phyloP scores from a whole-genome alignment of 2,888 invertebrate species.

The Eupithecia abbreviata region DNA sequence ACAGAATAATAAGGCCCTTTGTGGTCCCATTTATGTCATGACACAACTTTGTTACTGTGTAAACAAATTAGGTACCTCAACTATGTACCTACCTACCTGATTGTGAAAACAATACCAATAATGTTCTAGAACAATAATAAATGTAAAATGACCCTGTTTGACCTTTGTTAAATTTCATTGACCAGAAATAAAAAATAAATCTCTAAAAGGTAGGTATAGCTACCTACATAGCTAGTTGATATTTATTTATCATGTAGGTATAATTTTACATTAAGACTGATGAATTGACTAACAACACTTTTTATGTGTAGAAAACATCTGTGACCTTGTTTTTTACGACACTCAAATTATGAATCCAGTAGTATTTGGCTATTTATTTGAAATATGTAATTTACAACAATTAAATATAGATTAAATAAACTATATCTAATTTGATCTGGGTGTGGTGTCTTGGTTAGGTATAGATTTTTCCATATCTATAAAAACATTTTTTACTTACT shows the following conservation, averaged over 20 bases:
- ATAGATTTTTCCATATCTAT: not conserved
- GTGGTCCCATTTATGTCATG: constrained; percentile 3
- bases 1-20: constrained; percentile 25
- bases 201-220: not conserved
- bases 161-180: constrained; percentile 6
- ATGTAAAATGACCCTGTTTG: constrained; percentile 4
- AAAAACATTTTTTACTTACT: not conserved
- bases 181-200: not conserved
- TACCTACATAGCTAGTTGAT: not conserved
- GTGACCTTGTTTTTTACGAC: constrained; percentile 9
- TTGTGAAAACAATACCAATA: constrained; percentile 6
- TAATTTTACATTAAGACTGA: not conserved
- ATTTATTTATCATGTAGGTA: not conserved
- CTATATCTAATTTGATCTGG: not conserved
- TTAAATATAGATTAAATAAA: not conserved
- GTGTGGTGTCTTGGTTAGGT: not conserved
- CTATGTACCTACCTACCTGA: not conserved
- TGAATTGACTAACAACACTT: constrained; percentile 3
- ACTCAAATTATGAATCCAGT: not conserved
- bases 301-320: not conserved
- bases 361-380: not conserved
- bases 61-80: constrained; percentile 1
- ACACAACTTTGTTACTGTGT: constrained; percentile 1
- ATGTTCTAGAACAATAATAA: constrained; percentile 12
- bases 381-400: not conserved